A percentile compares a stretch with the other conserved stretches of the same genome.
phyloP scores from a whole-genome alignment of 2,113 vertebrate species.

The Chaetorhynchus papuensis region DNA sequence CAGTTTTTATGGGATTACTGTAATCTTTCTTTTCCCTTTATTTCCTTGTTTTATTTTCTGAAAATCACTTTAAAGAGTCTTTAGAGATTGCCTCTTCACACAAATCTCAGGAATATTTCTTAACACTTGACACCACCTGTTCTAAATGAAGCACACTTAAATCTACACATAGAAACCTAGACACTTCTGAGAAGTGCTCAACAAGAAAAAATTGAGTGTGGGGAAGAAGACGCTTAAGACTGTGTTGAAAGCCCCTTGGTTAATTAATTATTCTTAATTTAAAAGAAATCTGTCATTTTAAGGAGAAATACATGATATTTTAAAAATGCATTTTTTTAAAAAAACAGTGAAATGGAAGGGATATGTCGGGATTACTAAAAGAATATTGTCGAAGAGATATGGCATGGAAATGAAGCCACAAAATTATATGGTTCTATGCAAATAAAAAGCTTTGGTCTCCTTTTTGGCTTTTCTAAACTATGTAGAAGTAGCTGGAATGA shows the following conservation, averaged over 20 bases:
- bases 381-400: neutral
- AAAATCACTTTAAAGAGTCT: slow-evolving; percentile 4
- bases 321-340: fast-evolving
- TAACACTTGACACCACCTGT: neutral
- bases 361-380: neutral
- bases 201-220: fast-evolving
- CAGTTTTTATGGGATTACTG: neutral
- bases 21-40: neutral
- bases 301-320: neutral
- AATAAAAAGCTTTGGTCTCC: neutral
- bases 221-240: neutral
- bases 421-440: neutral
- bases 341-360: neutral
- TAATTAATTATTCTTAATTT: neutral
- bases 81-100: neutral
- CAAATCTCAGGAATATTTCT: neutral
- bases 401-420: neutral
- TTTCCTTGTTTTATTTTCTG: slow-evolving; percentile 6
- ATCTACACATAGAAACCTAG: neutral
- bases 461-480: neutral
- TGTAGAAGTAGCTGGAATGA: neutral
- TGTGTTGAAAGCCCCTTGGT: fast-evolving
- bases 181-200: neutral
- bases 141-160: neutral
- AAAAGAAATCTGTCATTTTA: neutral